A percentile compares a stretch with the other conserved stretches of the same genome.
Evolutionary conservation across 1,140 invertebrate species (phyloP).

Genomic region (Drosophila malerkotliana): DNA sequence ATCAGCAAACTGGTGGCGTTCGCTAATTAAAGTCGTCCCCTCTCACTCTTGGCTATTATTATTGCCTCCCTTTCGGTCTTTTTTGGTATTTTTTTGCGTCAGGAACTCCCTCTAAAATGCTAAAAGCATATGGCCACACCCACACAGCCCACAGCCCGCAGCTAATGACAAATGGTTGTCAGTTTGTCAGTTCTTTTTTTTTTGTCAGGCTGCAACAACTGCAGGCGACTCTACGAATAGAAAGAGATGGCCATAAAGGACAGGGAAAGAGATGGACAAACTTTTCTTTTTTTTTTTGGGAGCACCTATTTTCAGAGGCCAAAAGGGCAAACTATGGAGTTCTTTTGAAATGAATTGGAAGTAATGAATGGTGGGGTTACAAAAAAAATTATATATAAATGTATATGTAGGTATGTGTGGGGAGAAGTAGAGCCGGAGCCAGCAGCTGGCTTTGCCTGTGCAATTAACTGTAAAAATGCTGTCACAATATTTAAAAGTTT

Average conservation of each 20-base stretch:
- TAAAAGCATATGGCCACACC: constrained; percentile 33
- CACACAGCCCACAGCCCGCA: neutral
- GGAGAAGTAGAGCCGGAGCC: constrained; percentile 9
- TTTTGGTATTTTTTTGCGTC: neutral
- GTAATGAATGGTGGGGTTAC: constrained; percentile 54
- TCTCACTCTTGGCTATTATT: neutral
- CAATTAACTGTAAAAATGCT: constrained; percentile 80
- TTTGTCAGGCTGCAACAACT: constrained; percentile 44
- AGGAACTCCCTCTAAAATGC: constrained; percentile 1
- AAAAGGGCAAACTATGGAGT: constrained; percentile 24
- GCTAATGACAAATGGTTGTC: constrained; percentile 77
- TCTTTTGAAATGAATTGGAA: constrained; percentile 64
- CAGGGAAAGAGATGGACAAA: neutral
- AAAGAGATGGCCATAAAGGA: constrained; percentile 14
- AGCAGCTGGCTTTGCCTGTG: constrained; percentile 49
- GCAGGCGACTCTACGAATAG: constrained; percentile 16
- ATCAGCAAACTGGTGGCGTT: constrained; percentile 38
- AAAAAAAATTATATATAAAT: constrained; percentile 6
- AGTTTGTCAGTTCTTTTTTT: constrained; percentile 53
- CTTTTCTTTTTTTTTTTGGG: constrained; percentile 7
- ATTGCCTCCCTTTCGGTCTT: neutral
- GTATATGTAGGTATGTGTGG: too few species aligned
- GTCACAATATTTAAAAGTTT: constrained; percentile 81
- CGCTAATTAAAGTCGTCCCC: constrained; percentile 63
- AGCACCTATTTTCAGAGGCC: constrained; percentile 44